Base-by-base conservation (phyloP, 2,888 invertebrate genomes). In the Trissonchulus sp. region DNA sequence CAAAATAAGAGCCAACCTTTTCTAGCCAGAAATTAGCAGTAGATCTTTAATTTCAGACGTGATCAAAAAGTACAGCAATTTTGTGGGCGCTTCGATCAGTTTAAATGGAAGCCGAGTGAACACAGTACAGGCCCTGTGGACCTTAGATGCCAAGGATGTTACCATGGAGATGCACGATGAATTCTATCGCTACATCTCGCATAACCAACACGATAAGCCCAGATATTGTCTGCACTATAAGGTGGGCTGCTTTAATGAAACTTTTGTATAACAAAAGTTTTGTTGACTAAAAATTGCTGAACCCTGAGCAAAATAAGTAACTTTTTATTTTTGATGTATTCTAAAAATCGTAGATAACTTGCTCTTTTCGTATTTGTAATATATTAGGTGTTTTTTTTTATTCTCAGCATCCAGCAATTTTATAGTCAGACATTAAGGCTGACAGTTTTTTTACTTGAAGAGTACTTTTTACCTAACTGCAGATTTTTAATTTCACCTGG, bases 61-160 rank as follows among this genome's bases (percentile, higher is more conserved):
- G 65, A 92, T 97, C 31, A 91, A 92, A 83, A 96, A 96, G 84
- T 98, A 98, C 87, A 97, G 96, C 85, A 97, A 96, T 86, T 98
- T 98, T 85, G 93, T 99, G 65, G 93, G 94, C 38, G 92, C 92
- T 81, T 93, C 96, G 0, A 94, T 99, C 81, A 91, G 89, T 80
- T 87, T 98, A 33, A 97, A 98, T 86, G 93, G 93, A 77, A 90
- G 91, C 80, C 91, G 90, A 84, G 90, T 91, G 0, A 98, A 98
- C 85, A 91, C 91, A 71, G 91, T 96, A 68, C 90, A 91, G 89
- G 93, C 96, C 0, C 85, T 98, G 31, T 98, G 98, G 97, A 88
- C 94, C 80, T 89, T 92, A 88, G 94, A 97, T 78, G 91, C 94
- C 0, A 94, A 93, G 87, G 90, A 91, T 80, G 91, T 96, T 0